Conservation (phyloP, 2,113 vertebrate species). For the Nerophis ophidion region DNA sequence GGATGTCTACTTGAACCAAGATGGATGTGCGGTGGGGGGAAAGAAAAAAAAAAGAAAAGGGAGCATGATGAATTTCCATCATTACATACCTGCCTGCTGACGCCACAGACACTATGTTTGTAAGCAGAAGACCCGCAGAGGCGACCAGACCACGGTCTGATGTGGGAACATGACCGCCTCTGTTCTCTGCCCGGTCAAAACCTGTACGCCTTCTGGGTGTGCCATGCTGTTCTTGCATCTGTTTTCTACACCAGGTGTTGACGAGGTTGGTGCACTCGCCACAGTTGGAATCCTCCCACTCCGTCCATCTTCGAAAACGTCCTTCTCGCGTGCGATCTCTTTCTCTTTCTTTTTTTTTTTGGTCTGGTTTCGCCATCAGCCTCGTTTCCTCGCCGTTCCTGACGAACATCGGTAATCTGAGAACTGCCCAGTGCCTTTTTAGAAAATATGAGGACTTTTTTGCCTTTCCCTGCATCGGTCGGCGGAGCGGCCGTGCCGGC, state of each 20-base stretch:
- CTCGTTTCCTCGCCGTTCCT: conserved; percentile 8
- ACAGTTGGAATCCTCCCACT: conserved; percentile 26
- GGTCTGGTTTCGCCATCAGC: conserved; percentile 31
- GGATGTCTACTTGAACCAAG: too few relatives aligned
- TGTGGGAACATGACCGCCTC: conserved; percentile 52
- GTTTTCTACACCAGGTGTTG: conserved; percentile 20
- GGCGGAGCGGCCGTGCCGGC: too few relatives aligned
- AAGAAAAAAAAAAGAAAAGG: too few relatives aligned
- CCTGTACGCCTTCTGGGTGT: too few relatives aligned
- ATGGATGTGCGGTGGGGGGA: too few relatives aligned
- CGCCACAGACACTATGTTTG: conserved; percentile 3
- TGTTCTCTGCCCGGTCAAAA: too few relatives aligned
- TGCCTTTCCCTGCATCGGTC: too few relatives aligned
- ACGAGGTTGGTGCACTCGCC: conserved; percentile 18
- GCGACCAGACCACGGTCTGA: conserved; percentile 29
- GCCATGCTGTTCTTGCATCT: conserved; percentile 10
- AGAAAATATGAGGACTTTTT: too few relatives aligned
- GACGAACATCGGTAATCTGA: background rate
- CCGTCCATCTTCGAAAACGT: conserved; percentile 39
- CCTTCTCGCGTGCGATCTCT: conserved; percentile 14
- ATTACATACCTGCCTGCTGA: background rate
- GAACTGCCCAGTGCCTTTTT: too few relatives aligned
- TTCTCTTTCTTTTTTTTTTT: conserved; percentile 6
- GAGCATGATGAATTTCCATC: background rate
- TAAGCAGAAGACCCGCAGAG: background rate